These are phyloP conservation scores for Synodontis membranacea DNA, from an alignment of 2,113 vertebrate genomes.

Conservation along the genomic window DNA sequence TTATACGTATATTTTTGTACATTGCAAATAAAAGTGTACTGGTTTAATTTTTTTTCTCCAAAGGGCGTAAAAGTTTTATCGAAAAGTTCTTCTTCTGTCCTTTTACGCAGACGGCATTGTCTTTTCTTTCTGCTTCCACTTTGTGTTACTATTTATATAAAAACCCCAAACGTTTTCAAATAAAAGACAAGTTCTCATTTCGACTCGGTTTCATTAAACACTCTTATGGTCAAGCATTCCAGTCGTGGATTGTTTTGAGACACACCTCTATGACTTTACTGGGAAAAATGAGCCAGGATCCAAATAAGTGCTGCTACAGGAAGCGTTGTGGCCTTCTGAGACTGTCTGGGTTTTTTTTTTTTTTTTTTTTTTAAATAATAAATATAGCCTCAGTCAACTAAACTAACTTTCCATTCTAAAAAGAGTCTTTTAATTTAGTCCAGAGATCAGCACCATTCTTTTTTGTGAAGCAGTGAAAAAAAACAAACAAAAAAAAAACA, in stretches of 20 bases:
- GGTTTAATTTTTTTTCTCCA: not conserved
- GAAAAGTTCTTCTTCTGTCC: not conserved
- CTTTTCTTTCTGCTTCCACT: not conserved
- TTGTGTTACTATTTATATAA: not conserved
- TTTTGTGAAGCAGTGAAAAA: not conserved
- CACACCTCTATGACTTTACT: conserved; percentile 3
- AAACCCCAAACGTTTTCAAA: not conserved
- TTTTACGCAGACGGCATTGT: not conserved
- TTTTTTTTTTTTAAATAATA: not conserved
- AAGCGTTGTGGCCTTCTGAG: not conserved
- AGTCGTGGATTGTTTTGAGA: not conserved
- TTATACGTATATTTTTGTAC: too few relatives aligned
- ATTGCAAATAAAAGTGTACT: not conserved
- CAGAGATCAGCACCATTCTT: not conserved
- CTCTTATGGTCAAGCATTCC: not conserved
- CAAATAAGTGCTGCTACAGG: not conserved
- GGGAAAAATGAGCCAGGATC: not conserved
- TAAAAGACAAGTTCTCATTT: not conserved
- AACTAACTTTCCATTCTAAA: not conserved
- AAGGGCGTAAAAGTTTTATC: not conserved
- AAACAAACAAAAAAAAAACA: too few relatives aligned
- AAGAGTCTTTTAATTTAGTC: not conserved
- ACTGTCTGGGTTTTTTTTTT: not conserved
- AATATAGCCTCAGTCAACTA: not conserved
- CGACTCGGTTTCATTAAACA: not conserved